A percentile compares a stretch with the other conserved stretches of the same genome.
Evolutionary conservation across 30 jellyfish, hydroid and myxozoan species (phyloP).

Genomic region (Morbakka virulenta): DNA sequence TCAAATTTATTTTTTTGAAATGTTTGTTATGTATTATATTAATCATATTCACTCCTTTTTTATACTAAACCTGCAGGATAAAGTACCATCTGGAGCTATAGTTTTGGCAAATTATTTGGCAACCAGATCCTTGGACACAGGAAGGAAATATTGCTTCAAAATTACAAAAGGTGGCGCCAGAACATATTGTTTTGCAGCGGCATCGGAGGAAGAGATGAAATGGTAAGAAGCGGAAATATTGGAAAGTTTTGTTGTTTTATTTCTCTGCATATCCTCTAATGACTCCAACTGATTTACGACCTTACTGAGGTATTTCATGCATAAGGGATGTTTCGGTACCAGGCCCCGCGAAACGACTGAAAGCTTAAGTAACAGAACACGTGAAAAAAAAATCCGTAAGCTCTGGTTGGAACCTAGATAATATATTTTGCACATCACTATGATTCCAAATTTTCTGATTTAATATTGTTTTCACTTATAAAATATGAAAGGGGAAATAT

Average conservation of each 20-base stretch:
- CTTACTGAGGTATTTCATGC: neutral
- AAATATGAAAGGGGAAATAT: no score
- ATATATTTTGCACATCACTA: no score
- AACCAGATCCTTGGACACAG: slow-evolving; percentile 56
- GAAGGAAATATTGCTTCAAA: slow-evolving; percentile 59
- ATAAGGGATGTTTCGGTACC: no score
- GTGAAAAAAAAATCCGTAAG: no score
- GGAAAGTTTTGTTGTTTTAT: neutral
- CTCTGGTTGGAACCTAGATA: no score
- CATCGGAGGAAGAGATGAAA: slow-evolving; percentile 74
- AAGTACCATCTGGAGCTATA: slow-evolving; percentile 83
- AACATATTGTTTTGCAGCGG: slow-evolving; percentile 77
- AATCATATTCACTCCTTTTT: no score
- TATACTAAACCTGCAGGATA: no score
- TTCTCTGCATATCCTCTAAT: neutral
- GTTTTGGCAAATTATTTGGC: slow-evolving; percentile 67
- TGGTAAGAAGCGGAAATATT: slow-evolving; percentile 28
- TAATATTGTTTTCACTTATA: no score
- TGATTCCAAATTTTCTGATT: no score
- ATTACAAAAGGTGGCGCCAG: slow-evolving; percentile 92
- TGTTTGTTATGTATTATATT: neutral
- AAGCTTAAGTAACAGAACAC: no score
- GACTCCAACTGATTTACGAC: neutral
- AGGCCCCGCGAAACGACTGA: no score
- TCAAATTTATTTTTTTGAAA: neutral